Conservation (phyloP, 2,113 vertebrate genomes). For the Lophotis ruficrista region DNA sequence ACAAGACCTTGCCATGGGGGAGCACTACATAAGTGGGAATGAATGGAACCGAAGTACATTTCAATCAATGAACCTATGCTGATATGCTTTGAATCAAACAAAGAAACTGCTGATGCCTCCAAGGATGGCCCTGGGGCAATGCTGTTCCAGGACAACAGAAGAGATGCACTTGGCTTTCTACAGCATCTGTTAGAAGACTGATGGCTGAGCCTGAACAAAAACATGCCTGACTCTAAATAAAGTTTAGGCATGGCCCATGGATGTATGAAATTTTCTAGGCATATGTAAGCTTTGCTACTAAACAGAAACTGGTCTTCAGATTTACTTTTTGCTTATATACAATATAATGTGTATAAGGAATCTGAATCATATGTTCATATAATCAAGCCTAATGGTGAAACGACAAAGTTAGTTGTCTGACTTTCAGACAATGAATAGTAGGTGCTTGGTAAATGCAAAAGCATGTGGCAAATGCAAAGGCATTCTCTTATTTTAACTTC, state of each 20-base stretch:
- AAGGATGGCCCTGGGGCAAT: slow-evolving; percentile 44
- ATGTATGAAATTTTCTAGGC: background rate
- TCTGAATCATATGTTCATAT: background rate
- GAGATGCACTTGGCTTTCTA: background rate
- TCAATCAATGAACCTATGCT: slow-evolving; percentile 35
- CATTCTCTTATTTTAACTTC: background rate
- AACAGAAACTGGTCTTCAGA: background rate
- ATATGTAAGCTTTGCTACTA: background rate
- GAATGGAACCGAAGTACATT: slow-evolving; percentile 44
- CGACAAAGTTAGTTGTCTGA: background rate
- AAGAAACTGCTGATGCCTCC: slow-evolving; percentile 40
- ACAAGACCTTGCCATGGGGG: slow-evolving; percentile 38
- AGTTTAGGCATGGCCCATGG: background rate
- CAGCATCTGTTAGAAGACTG: slow-evolving; percentile 6
- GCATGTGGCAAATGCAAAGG: background rate
- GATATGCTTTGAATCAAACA: slow-evolving; percentile 54
- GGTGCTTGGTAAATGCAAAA: background rate
- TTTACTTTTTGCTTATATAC: background rate
- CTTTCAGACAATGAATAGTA: background rate
- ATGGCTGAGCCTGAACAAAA: slow-evolving; percentile 22
- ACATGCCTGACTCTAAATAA: background rate
- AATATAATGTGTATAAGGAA: background rate
- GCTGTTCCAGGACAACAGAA: slow-evolving; percentile 38
- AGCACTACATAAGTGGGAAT: slow-evolving; percentile 30
- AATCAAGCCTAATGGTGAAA: background rate